These are phyloP conservation scores for Himalopsyche japonica DNA, from an alignment of 2,888 invertebrate species.

Conservation along the genomic window DNA sequence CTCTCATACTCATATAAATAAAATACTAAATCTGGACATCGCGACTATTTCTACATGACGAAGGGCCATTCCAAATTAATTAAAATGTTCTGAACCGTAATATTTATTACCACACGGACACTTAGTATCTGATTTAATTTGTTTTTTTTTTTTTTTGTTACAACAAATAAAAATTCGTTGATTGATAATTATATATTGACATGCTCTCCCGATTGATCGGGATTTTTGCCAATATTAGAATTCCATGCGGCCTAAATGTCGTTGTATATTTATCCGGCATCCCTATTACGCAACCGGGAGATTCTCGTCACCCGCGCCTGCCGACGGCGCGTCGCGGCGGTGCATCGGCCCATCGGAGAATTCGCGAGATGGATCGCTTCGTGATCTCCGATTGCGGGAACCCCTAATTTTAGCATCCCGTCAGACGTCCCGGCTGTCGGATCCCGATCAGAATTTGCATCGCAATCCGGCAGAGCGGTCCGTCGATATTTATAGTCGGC, in stretches of 20 bases:
- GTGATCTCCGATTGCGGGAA: not conserved
- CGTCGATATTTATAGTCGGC: constrained; percentile 39
- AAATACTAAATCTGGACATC: no score
- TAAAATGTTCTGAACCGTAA: no score
- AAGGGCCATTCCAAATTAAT: no score
- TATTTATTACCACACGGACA: no score
- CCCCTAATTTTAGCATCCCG: constrained; percentile 2
- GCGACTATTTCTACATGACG: no score
- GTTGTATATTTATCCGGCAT: not conserved
- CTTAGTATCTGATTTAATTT: no score
- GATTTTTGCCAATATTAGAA: not conserved
- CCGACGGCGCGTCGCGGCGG: not conserved
- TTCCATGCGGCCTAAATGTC: not conserved
- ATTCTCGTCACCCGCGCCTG: constrained; percentile 4
- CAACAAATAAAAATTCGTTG: no score
- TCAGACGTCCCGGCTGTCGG: not conserved
- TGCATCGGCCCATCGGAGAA: not conserved
- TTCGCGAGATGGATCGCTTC: not conserved
- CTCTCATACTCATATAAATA: no score
- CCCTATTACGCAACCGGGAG: not conserved
- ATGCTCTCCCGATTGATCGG: not conserved
- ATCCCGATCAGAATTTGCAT: not conserved
- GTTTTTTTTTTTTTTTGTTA: no score
- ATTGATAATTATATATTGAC: not conserved
- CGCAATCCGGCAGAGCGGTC: constrained; percentile 34